Evolutionary conservation across 2,797 vertebrate genomes (phyloP), one percentile per base, ranked within the genome.

Genomic region (Enteromius thamalakanensis): DNA sequence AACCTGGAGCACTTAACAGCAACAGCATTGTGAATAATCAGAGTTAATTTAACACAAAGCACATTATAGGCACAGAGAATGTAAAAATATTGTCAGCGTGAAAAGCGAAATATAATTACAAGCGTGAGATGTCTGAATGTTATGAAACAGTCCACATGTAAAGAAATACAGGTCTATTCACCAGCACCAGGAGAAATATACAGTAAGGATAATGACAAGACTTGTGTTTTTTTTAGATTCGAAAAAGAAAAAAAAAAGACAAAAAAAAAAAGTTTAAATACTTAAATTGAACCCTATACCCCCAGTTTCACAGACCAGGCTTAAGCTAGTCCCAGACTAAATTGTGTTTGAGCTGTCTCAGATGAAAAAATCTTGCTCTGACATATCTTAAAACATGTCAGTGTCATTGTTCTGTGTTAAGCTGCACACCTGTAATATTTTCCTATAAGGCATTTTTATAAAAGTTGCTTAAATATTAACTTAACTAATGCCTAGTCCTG

Each of bases 11-110:
- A 19, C 9, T 12, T 19, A 45, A 76, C 6, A 6, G 21, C n/a
- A 10, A 4, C 7, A 45, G 1, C 15, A 15, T 19, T 62, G 14
- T 26, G 23, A 62, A 45, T 26, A 60, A 23, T 1, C 37, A 0
- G 60, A 3, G n/a, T 42, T 37, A 40, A 58, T 55, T 76, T n/a
- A 76, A 76, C 34, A 76, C 34, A 62, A 60, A 62, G 37, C 32
- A 23, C 37, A 17, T 26, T 7, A 42, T 17, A 26, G n/a, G 8
- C 34, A 76, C 1, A 64, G 55, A 23, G 23, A 47, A 32, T 29
- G 14, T 77, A 62, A 62, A 11, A 29, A 62, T 17, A 29, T 29
- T 64, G 60, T 32, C 26, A n/a, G 4, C 9, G 15, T 40, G 8
- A 42, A 42, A 19, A 62, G 55, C 1, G 12, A 37, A 60, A 76